Evolutionary conservation across 1,140 invertebrate genomes (phyloP).

Genomic region (Monochamus saltuarius): DNA sequence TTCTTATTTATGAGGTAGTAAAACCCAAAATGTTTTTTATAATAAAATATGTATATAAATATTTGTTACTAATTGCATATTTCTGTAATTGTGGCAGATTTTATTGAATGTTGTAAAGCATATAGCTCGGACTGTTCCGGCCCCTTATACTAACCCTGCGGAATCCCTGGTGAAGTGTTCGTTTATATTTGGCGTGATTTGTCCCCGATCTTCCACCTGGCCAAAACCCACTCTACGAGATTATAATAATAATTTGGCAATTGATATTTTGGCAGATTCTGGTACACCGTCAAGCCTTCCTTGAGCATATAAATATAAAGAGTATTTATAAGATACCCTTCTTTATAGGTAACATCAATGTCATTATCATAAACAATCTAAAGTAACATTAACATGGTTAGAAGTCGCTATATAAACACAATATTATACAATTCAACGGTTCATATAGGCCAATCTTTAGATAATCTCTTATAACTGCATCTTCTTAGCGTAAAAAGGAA

Average conservation of each 20-base stretch:
- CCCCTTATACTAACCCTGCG: too few relatives aligned
- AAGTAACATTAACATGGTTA: neutral
- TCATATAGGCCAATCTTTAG: conserved; percentile 17
- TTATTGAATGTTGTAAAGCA: too few relatives aligned
- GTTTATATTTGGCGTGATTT: neutral
- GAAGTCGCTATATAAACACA: conserved; percentile 6
- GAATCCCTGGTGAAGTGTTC: too few relatives aligned
- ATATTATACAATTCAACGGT: conserved; percentile 20
- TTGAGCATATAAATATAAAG: conserved; percentile 12
- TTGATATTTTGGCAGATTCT: conserved; percentile 13
- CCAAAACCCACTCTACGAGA: neutral
- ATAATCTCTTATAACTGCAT: conserved; percentile 21
- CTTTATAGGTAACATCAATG: conserved; percentile 10
- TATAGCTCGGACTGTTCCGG: too few relatives aligned
- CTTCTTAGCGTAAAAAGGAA: conserved; percentile 1
- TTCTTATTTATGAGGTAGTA: too few relatives aligned
- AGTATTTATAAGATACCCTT: conserved; percentile 12
- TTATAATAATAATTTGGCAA: too few relatives aligned
- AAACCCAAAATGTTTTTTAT: too few relatives aligned
- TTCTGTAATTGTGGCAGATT: too few relatives aligned
- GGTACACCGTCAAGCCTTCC: conserved; percentile 11
- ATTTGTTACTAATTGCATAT: too few relatives aligned
- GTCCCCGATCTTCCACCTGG: neutral
- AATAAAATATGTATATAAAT: too few relatives aligned
- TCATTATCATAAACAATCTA: conserved; percentile 1